Conservation (phyloP, 2,888 invertebrate species). For the Eulithis testata region DNA sequence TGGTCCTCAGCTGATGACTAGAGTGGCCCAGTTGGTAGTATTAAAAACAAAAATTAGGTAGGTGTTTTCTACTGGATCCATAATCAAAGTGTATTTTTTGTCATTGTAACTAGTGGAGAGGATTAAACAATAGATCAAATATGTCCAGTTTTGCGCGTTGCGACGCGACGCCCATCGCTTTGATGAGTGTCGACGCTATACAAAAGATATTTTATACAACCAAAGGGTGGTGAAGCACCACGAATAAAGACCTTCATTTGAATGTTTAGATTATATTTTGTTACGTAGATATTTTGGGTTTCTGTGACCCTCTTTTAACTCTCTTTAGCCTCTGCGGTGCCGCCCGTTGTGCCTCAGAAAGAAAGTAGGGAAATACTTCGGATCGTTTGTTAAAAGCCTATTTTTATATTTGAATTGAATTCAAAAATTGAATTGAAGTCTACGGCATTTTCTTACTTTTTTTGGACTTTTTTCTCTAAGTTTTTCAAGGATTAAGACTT, state of each 20-base stretch:
- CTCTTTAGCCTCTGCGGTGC: constrained; percentile 40
- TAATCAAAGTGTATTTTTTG: too few species aligned
- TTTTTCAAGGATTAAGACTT: too few species aligned
- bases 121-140: not conserved
- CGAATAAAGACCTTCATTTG: constrained; percentile 46
- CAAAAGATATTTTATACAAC: constrained; percentile 45
- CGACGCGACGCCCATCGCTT: not conserved
- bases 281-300: constrained; percentile 41
- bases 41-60: too few species aligned
- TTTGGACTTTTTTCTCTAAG: too few species aligned
- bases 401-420: too few species aligned
- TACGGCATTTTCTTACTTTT: too few species aligned
- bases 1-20: too few species aligned
- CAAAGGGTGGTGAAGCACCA: constrained; percentile 44
- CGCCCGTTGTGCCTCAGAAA: constrained; percentile 34
- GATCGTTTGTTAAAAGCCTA: not conserved
- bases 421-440: too few species aligned
- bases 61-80: too few species aligned
- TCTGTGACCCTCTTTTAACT: constrained; percentile 41
- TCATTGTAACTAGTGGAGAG: too few species aligned
- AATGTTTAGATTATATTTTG: constrained; percentile 47
- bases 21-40: too few species aligned
- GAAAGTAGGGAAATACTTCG: constrained; percentile 15
- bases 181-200: constrained; percentile 15
- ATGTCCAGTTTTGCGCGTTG: not conserved